phyloP scores from a whole-genome alignment of 2,113 vertebrate species.

The Pardalotus punctatus region DNA sequence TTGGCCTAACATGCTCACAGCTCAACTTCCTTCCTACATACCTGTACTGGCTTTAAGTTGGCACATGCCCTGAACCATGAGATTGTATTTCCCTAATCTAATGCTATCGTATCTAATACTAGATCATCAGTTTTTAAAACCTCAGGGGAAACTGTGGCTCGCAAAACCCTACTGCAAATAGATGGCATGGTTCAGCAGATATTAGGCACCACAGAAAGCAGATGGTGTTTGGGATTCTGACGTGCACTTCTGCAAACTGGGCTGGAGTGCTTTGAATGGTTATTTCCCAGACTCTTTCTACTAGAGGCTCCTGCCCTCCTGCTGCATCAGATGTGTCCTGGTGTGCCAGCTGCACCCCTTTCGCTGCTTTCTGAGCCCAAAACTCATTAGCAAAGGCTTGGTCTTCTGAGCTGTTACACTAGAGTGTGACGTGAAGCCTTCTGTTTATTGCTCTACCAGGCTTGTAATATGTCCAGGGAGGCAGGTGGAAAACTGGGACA shows the following conservation, averaged over 20 bases:
- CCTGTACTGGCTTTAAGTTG: not conserved
- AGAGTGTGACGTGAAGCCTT: not conserved
- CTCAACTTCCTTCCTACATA: not conserved
- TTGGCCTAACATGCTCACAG: not conserved
- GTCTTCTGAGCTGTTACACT: not conserved
- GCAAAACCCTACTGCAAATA: not conserved
- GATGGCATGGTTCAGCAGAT: not conserved
- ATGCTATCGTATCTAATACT: not conserved
- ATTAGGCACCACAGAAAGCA: not conserved
- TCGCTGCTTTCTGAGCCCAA: not conserved
- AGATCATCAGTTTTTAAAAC: constrained; percentile 8
- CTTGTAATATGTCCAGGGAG: fast-evolving
- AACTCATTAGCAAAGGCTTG: not conserved
- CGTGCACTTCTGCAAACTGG: not conserved
- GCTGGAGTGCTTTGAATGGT: not conserved
- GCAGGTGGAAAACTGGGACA: not conserved
- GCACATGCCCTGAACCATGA: not conserved
- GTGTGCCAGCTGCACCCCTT: not conserved
- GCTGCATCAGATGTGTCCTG: not conserved
- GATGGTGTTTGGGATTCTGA: not conserved
- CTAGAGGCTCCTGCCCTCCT: not conserved
- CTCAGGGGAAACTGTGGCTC: not conserved
- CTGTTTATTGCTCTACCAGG: not conserved
- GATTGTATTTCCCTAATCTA: not conserved
- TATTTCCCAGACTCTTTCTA: not conserved